phyloP scores from a whole-genome alignment of 30 jellyfish, hydroid and myxozoan genomes.

The Aurelia aurita region DNA sequence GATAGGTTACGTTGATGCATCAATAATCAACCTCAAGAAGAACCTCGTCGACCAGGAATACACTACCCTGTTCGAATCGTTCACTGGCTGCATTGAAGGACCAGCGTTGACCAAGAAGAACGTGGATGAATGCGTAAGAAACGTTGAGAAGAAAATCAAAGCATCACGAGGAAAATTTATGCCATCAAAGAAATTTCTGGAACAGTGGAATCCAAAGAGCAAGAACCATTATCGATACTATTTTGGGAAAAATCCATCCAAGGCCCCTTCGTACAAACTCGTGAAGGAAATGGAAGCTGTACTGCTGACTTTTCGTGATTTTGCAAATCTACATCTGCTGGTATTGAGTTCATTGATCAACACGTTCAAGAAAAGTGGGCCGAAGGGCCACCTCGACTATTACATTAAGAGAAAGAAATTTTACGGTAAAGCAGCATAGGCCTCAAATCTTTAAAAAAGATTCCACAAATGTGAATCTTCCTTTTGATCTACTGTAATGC shows the following conservation, averaged over 20 bases:
- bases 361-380: slow-evolving; percentile 4
- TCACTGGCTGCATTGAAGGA: slow-evolving; percentile 7
- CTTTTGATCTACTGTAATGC: too few species aligned
- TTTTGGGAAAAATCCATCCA: slow-evolving; percentile 12
- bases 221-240: neutral
- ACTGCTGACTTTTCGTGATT: slow-evolving; percentile 22
- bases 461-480: too few species aligned
- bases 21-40: slow-evolving; percentile 1
- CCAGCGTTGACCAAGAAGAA: slow-evolving; percentile 3
- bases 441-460: too few species aligned
- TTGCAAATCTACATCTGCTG: slow-evolving; percentile 9
- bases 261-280: slow-evolving; percentile 12
- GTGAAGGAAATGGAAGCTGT: slow-evolving; percentile 31
- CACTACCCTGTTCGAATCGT: neutral
- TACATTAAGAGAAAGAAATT: neutral
- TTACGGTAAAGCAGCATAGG: neutral
- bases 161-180: slow-evolving; percentile 9
- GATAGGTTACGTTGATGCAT: slow-evolving; percentile 38
- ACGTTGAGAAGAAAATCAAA: slow-evolving; percentile 2
- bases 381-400: neutral
- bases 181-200: neutral
- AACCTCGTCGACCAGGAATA: slow-evolving; percentile 24
- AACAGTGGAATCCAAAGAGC: neutral
- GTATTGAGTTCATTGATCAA: slow-evolving; percentile 1
- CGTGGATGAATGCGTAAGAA: neutral